Percentiles rank a stretch among this genome's conserved stretches.
Evolutionary conservation across 2,797 vertebrate genomes (phyloP).

Genomic region (Percopsis omiscomaycus): DNA sequence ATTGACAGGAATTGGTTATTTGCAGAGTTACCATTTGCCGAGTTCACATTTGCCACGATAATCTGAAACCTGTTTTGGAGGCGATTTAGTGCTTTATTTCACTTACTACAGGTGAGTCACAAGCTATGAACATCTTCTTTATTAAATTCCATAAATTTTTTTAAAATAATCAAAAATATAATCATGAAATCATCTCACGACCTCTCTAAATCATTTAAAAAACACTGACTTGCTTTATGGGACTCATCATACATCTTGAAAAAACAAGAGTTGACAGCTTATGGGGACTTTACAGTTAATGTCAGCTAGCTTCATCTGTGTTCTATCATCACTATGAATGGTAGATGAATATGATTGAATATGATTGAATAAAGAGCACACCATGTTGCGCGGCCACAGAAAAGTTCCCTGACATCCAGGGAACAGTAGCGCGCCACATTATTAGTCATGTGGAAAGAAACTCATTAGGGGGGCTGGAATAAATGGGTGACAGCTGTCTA

Average conservation of each 20-base stretch:
- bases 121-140: too few relatives aligned
- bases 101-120: too few relatives aligned
- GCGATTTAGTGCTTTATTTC: too few relatives aligned
- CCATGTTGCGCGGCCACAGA: slow-evolving; percentile 54
- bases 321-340: slow-evolving; percentile 40
- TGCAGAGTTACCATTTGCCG: too few relatives aligned
- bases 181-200: too few relatives aligned
- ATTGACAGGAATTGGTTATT: too few relatives aligned
- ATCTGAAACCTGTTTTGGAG: too few relatives aligned
- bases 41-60: too few relatives aligned
- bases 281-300: slow-evolving; percentile 19
- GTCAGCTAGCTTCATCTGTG: slow-evolving; percentile 18
- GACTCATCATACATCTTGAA: not conserved
- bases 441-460: slow-evolving; percentile 41
- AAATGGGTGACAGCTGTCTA: slow-evolving; percentile 69
- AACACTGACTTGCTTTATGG: too few relatives aligned
- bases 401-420: slow-evolving; percentile 19
- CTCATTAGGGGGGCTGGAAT: slow-evolving; percentile 52
- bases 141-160: too few relatives aligned
- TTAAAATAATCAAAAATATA: too few relatives aligned
- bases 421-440: slow-evolving; percentile 39
- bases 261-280: not conserved
- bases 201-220: too few relatives aligned
- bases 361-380: slow-evolving; percentile 42
- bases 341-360: slow-evolving; percentile 4